These are phyloP conservation scores for Leistus spinibarbis DNA, from an alignment of 2,888 invertebrate species.

Conservation along the genomic window DNA sequence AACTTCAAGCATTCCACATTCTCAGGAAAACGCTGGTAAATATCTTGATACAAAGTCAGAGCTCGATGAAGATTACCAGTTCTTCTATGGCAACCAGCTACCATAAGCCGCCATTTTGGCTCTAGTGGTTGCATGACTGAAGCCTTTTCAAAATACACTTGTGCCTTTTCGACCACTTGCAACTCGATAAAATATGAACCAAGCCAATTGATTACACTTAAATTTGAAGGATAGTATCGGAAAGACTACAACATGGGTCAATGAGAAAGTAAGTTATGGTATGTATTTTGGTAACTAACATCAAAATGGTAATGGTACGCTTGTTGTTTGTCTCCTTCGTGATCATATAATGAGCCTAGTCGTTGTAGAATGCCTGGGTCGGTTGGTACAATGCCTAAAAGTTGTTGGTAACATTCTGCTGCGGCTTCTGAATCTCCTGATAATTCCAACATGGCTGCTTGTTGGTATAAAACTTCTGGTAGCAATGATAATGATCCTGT, in stretches of 20 bases:
- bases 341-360: constrained; percentile 88
- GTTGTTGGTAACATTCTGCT: constrained; percentile 72
- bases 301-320: constrained; percentile 84
- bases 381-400: constrained; percentile 81
- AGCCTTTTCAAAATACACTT: constrained; percentile 81
- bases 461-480: constrained; percentile 66
- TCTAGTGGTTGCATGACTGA: constrained; percentile 77
- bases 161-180: constrained; percentile 86
- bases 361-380: constrained; percentile 90
- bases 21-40: constrained; percentile 90
- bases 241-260: constrained; percentile 62
- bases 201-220: constrained; percentile 84
- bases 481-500: constrained; percentile 63
- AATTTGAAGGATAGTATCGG: constrained; percentile 72
- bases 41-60: constrained; percentile 79
- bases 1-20: constrained; percentile 92
- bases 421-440: constrained; percentile 67
- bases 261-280: constrained; percentile 6
- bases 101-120: constrained; percentile 84
- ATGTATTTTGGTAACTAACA: constrained; percentile 57
- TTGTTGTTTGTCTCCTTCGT: constrained; percentile 88
- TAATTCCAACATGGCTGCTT: constrained; percentile 78
- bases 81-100: constrained; percentile 82
- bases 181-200: constrained; percentile 89
- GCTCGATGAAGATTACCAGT: constrained; percentile 75